Evolutionary conservation across 2,113 vertebrate genomes (phyloP).

Genomic region (Pedionomus torquatus): DNA sequence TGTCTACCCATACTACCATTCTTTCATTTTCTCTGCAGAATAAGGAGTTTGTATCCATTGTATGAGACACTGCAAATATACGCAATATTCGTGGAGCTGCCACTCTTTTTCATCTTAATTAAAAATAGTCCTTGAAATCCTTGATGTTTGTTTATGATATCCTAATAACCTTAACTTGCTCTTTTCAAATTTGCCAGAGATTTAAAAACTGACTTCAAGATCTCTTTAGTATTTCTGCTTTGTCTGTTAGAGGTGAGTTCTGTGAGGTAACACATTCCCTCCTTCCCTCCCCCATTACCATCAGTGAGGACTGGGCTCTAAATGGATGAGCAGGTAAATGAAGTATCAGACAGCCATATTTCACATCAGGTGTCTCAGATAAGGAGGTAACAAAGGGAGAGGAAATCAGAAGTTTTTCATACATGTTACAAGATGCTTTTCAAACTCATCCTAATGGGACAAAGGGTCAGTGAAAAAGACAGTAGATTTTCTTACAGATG

Average conservation of each 20-base stretch:
- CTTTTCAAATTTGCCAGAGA: neutral
- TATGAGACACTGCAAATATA: neutral
- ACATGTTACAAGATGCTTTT: neutral
- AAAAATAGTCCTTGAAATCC: neutral
- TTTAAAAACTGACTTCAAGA: neutral
- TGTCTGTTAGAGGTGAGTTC: neutral
- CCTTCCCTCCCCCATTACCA: neutral
- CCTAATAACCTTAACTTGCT: neutral
- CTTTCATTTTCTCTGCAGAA: neutral
- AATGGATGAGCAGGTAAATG: neutral
- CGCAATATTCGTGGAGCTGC: neutral
- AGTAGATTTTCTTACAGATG: neutral
- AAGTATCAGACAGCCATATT: neutral
- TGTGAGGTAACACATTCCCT: neutral
- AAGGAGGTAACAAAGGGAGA: neutral
- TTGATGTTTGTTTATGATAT: neutral
- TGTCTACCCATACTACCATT: neutral
- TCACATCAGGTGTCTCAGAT: neutral
- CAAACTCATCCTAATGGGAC: neutral
- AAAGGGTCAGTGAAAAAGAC: neutral
- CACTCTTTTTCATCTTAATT: neutral
- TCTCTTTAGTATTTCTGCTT: neutral
- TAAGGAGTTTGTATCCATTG: neutral
- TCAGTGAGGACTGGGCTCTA: neutral
- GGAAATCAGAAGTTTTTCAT: neutral